phyloP scores from a whole-genome alignment of 2,888 invertebrate genomes.

The Scaptomyza flava region DNA sequence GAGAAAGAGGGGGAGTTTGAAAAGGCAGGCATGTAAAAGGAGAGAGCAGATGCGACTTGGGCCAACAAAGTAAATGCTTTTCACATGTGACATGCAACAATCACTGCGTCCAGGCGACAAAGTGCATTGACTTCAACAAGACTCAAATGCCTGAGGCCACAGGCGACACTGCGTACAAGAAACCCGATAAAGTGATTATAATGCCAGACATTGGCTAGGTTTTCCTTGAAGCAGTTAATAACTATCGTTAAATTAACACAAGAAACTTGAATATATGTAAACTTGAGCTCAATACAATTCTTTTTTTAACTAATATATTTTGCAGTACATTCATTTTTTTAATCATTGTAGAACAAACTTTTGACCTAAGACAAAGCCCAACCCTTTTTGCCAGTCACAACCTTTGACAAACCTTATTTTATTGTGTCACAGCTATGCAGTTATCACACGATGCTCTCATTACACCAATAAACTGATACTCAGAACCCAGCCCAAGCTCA shows the following conservation, averaged over 20 bases:
- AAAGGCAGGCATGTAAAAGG: conserved; percentile 1
- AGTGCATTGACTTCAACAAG: conserved; percentile 63
- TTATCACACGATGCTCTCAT: conserved; percentile 40
- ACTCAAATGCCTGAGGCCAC: conserved; percentile 18
- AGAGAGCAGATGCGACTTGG: conserved; percentile 26
- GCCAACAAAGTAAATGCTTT: conserved; percentile 47
- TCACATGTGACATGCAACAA: conserved; percentile 51
- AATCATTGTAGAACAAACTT: not conserved
- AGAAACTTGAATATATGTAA: not conserved
- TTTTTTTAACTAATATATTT: no score
- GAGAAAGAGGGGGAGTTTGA: conserved; percentile 5
- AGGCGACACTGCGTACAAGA: conserved; percentile 39
- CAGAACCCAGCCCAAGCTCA: conserved; percentile 53
- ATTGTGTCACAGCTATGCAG: conserved; percentile 32
- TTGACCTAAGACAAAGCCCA: conserved; percentile 35
- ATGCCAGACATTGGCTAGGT: not conserved
- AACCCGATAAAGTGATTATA: conserved; percentile 10
- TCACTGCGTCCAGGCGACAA: conserved; percentile 50
- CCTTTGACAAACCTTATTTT: conserved; percentile 36
- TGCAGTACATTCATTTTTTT: conserved; percentile 5
- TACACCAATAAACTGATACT: conserved; percentile 22
- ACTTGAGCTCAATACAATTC: no score
- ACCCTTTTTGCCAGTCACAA: conserved; percentile 6
- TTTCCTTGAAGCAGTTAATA: not conserved
- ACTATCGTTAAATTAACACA: not conserved